Evolutionary conservation across 2,888 invertebrate genomes (phyloP), one percentile per base, ranked within the genome.

Genomic region (Heteropelma amictum): DNA sequence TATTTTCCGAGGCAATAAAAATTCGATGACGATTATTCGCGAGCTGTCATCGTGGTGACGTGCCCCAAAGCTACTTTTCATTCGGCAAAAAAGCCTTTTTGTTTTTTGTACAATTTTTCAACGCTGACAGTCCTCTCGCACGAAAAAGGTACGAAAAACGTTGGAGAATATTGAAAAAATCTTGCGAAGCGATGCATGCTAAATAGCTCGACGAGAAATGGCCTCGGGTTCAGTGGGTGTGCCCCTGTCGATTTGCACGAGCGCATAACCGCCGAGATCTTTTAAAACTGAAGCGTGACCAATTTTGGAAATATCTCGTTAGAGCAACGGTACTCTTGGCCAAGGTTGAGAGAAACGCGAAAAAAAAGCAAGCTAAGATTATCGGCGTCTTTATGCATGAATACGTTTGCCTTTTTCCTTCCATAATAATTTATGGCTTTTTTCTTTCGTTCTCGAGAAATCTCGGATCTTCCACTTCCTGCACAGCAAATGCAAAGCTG

Each of bases 271-370:
- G 17, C 47, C 30, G 23, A 47, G 35, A 67, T 71, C 49, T 71
- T 61, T 56, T 67, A 60, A 75, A 75, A 75, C 75, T 71, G 75
- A 71, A 61, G 70, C 75, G 65, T 75, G 71, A 49, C 71, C 65
- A 71, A 75, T 75, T 75, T 75, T 71, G 71, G 71, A 75, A 71
- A 65, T 67, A 56, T 54, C 71, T 75, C 71, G 65, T 75, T 71
- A 75, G 40, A 21, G 19, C 65, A 71, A 75, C 75, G 75, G 75
- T 54, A 70, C 65, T 54, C 14, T 6, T 6, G n/a, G 28, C 23
- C 58, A 58, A 74, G 60, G 60, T 42, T 65, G 28, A 65, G 33
- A 53, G 26, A 14, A 47, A 7, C 10, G 23, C 23, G 28, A 35
- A 40, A 42, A 45, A 45, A 19, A 10, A 45, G 58, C 12, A 53